Evolutionary conservation across 2,113 vertebrate species (phyloP).

Genomic region (Tupaia chinensis): DNA sequence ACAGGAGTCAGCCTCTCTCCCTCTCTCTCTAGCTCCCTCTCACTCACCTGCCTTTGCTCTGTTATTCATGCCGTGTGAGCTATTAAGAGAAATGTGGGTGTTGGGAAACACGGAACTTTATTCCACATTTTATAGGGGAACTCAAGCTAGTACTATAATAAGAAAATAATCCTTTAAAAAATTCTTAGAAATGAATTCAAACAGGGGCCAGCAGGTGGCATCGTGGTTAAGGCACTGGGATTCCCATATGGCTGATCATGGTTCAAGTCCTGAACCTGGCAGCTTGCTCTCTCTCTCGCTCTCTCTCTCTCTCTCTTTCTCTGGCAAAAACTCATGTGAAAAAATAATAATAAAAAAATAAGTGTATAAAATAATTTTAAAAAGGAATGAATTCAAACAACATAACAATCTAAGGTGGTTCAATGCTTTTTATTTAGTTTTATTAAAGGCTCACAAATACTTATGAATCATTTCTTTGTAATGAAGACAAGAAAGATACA

Average conservation of each 20-base stretch:
- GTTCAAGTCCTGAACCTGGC: too few relatives aligned
- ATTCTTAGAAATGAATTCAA: conserved; percentile 1
- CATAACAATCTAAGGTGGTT: not conserved
- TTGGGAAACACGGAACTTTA: conserved; percentile 16
- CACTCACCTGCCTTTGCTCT: not conserved
- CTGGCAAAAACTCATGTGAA: not conserved
- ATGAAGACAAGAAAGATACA: not conserved
- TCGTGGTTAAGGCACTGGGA: too few relatives aligned
- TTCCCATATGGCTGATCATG: too few relatives aligned
- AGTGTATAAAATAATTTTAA: conserved; percentile 44
- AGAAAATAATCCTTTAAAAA: conserved; percentile 43
- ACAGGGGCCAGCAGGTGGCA: not conserved
- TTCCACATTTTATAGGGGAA: not conserved
- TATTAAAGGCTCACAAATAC: conserved; percentile 29
- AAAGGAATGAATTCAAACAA: conserved; percentile 7
- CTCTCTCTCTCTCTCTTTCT: too few relatives aligned
- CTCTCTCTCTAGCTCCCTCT: not conserved
- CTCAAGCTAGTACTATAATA: not conserved
- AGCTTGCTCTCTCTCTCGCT: too few relatives aligned
- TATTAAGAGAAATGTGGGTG: conserved; percentile 3
- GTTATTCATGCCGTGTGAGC: not conserved
- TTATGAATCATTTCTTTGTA: not conserved
- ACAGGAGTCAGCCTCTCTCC: too few relatives aligned
- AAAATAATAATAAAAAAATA: not conserved
- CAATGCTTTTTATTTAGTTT: conserved; percentile 27